phyloP scores from a whole-genome alignment of 1,140 invertebrate species.

The Macrobrachium rosenbergii region DNA sequence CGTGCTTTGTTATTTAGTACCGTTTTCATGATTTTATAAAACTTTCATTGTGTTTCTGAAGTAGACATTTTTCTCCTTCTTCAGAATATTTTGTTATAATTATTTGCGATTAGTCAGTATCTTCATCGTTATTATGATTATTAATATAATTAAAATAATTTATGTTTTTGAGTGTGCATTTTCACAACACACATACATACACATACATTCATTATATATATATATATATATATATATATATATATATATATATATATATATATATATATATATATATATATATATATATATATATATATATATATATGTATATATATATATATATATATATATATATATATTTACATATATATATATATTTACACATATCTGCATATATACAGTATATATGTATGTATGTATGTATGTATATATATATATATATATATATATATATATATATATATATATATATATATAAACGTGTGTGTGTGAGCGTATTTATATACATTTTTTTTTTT shows the following conservation, averaged over 20 bases:
- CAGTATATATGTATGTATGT: neutral
- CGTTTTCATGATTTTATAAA: too few relatives aligned
- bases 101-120: too few relatives aligned
- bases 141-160: neutral
- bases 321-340: constrained; percentile 21
- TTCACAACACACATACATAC: neutral
- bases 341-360: neutral
- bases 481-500: too few relatives aligned
- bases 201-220: too few relatives aligned
- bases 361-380: neutral
- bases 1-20: too few relatives aligned
- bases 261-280: constrained; percentile 11
- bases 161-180: neutral
- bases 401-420: neutral
- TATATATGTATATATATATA: constrained; percentile 13
- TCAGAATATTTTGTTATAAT: too few relatives aligned
- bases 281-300: too few relatives aligned
- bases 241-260: neutral
- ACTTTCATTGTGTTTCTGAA: neutral
- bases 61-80: too few relatives aligned
- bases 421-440: constrained; percentile 17
- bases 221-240: neutral
- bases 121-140: neutral
- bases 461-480: too few relatives aligned
- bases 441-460: constrained; percentile 12